Base-by-base conservation (phyloP, 2,888 invertebrate genomes). In the Odontothrips loti region DNA sequence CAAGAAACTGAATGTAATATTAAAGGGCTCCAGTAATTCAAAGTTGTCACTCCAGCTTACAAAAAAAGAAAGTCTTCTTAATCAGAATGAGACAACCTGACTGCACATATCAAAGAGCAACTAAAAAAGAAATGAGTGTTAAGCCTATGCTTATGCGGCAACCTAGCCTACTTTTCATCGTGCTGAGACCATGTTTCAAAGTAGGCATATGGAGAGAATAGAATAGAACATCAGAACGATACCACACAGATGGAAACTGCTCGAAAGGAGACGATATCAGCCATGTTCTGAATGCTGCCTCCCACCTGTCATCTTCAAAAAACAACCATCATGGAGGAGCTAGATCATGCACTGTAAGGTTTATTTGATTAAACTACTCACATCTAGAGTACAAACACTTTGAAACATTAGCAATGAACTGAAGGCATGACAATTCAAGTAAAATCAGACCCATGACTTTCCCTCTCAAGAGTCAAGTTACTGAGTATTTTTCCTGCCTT, bases 241-340 rank as follows among this genome's bases (percentile, higher is more conserved):
- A 75, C 68, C 68, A 75, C n/a, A 75, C 68, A 75, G 68, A 75
- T 75, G 68, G 68, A 75, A 75, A 75, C 68, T 27, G 68, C 68
- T 12, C 68, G 27, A 23, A 27, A 75, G 23, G 68, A 75, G 68
- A 75, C 27, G 68, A 75, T 12, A 75, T 75, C 68, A 23, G 68
- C 68, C 68, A 75, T 11, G 68, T 27, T 75, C 68, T 27, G 68
- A 75, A 12, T 75, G 68, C 68, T 75, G 23, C 68, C 23, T 23
- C 8, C 27, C 23, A 75, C 68, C 68, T 75, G 68, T 27, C 23
- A 75, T 27, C 68, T 75, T 75, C 68, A 75, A 75, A 75, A 75
- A n/a, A 75, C 68, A 75, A 58, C 23, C 68, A 58, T 75, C 23
- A 75, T 75, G 68, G 68, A 75, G 23, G 68, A 75, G 27, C 68